These are phyloP conservation scores for Ecliptopera silaceata DNA, from an alignment of 2,888 invertebrate species.

Conservation along the genomic window DNA sequence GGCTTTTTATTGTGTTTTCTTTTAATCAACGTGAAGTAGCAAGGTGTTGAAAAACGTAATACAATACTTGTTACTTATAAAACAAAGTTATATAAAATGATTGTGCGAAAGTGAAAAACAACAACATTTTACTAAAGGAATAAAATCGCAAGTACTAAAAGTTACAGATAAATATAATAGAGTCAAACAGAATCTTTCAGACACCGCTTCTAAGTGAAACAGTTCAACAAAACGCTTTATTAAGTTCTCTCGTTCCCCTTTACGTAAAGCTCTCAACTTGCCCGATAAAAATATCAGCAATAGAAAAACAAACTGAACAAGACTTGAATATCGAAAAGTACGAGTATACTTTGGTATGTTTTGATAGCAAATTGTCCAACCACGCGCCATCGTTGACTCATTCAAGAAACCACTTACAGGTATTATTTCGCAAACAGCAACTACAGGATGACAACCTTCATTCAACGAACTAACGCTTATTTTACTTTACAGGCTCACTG, in stretches of 20 bases:
- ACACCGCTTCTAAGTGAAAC: conserved; percentile 17
- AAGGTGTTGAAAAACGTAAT: too few relatives aligned
- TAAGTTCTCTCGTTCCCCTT: conserved; percentile 26
- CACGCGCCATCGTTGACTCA: not conserved
- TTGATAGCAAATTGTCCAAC: not conserved
- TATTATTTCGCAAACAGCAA: too few relatives aligned
- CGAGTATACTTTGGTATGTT: not conserved
- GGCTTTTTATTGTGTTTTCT: too few relatives aligned
- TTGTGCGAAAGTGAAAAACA: conserved; percentile 18
- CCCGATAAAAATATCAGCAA: conserved; percentile 21
- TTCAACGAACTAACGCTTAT: too few relatives aligned
- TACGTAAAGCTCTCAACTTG: conserved; percentile 20
- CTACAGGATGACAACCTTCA: too few relatives aligned
- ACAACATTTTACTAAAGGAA: conserved; percentile 13
- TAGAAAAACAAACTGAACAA: conserved; percentile 8
- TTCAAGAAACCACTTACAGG: not conserved
- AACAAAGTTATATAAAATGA: too few relatives aligned
- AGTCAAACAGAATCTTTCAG: conserved; percentile 29
- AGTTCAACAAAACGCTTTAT: conserved; percentile 32
- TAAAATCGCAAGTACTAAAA: conserved; percentile 22
- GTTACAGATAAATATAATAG: conserved; percentile 36
- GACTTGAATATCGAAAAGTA: conserved; percentile 10
- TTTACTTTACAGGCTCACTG: too few relatives aligned
- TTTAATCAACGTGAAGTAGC: too few relatives aligned
- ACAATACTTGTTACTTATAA: too few relatives aligned